These are phyloP conservation scores for Ernsta delagoae DNA, from an alignment of 2,888 invertebrate genomes.

Conservation along the genomic window DNA sequence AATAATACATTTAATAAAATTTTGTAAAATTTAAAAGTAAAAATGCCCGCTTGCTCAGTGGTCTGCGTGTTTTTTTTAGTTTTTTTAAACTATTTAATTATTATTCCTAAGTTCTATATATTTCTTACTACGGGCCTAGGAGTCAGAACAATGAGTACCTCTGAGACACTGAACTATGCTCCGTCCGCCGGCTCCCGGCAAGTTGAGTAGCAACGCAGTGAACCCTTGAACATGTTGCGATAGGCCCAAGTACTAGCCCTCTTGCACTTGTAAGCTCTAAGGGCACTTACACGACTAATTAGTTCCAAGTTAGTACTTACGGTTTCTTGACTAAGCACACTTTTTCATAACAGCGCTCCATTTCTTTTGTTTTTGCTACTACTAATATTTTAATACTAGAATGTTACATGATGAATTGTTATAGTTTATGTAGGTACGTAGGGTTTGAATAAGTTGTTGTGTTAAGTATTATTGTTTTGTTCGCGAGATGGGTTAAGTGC, in stretches of 20 bases:
- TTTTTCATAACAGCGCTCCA: constrained; percentile 32
- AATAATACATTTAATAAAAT: too few relatives aligned
- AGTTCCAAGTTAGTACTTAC: constrained; percentile 37
- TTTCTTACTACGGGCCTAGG: too few relatives aligned
- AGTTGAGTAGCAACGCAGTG: neutral
- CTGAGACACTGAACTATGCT: too few relatives aligned
- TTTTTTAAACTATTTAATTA: too few relatives aligned
- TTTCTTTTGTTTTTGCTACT: constrained; percentile 27
- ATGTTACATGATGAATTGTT: neutral
- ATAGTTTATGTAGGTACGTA: neutral
- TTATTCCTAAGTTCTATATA: too few relatives aligned
- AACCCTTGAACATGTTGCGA: constrained; percentile 28
- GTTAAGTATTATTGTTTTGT: neutral
- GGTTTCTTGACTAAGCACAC: constrained; percentile 31
- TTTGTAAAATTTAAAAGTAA: too few relatives aligned
- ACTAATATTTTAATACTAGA: constrained; percentile 1
- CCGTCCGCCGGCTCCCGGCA: too few relatives aligned
- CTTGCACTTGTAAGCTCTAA: constrained; percentile 30
- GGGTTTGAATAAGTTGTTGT: neutral
- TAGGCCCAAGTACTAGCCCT: constrained; percentile 27
- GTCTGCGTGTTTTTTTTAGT: too few relatives aligned
- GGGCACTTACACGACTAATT: constrained; percentile 34
- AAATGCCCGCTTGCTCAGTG: too few relatives aligned
- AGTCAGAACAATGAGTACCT: too few relatives aligned
- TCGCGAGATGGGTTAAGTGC: neutral